Conservation (phyloP, 1,140 invertebrate species). For the Triops longicaudatus region DNA sequence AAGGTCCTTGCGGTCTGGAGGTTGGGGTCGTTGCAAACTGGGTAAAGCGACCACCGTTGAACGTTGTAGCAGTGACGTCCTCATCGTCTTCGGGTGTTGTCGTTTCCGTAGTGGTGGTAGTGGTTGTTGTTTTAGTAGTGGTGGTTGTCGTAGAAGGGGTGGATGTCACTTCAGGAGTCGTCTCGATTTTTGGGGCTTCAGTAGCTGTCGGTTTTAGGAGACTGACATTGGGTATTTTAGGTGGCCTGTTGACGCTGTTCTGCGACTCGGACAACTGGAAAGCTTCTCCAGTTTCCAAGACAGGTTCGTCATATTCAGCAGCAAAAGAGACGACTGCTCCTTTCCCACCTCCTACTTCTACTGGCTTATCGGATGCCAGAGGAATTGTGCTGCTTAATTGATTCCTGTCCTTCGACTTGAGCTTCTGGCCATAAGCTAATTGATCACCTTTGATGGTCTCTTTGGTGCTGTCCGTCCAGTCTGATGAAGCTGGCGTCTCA, state of each 20-base stretch:
- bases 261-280: slow-evolving; percentile 26
- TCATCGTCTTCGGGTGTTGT: neutral
- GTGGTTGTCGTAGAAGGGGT: neutral
- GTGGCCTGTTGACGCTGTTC: slow-evolving; percentile 17
- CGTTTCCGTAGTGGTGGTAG: neutral
- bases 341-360: neutral
- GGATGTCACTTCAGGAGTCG: neutral
- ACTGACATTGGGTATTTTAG: neutral
- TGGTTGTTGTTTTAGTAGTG: neutral
- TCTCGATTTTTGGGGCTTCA: neutral
- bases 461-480: neutral
- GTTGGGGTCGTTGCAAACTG: neutral
- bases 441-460: neutral
- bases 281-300: slow-evolving; percentile 22
- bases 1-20: neutral
- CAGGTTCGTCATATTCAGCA: slow-evolving; percentile 18
- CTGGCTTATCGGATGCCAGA: neutral
- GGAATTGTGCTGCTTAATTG: neutral
- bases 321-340: neutral
- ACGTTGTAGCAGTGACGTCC: neutral
- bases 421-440: neutral
- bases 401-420: neutral
- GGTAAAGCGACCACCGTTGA: neutral
- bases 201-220: neutral
- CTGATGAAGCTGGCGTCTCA: neutral